These are phyloP conservation scores for Holacanthella duospinosa DNA, from an alignment of 2,888 invertebrate species.

Conservation along the genomic window DNA sequence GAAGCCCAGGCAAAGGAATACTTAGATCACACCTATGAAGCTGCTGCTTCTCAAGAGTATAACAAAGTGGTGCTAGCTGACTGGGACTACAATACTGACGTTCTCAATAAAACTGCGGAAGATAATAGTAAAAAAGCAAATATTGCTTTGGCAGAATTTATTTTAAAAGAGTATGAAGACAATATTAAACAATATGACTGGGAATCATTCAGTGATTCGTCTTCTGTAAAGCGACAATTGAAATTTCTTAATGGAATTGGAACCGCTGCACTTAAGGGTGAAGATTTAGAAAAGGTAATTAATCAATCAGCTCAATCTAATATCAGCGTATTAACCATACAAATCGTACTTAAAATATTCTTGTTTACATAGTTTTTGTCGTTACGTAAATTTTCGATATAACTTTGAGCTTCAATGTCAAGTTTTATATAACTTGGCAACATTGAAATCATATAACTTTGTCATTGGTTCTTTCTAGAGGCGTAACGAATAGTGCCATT, in stretches of 20 bases:
- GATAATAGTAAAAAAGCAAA: slow-evolving; percentile 15
- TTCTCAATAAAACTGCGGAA: slow-evolving; percentile 30
- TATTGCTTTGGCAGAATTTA: slow-evolving; percentile 22
- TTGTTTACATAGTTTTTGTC: not conserved
- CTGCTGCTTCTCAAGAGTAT: slow-evolving; percentile 37
- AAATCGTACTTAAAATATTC: not conserved
- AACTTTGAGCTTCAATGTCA: not conserved
- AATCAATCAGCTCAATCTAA: slow-evolving; percentile 1
- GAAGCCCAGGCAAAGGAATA: slow-evolving; percentile 17
- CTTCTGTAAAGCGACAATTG: slow-evolving; percentile 55
- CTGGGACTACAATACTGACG: slow-evolving; percentile 42
- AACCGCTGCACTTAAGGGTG: slow-evolving; percentile 59
- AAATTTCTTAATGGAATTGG: slow-evolving; percentile 59
- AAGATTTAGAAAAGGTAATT: slow-evolving; percentile 60
- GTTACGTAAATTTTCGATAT: not conserved
- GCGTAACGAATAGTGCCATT: no score
- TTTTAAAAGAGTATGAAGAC: slow-evolving; percentile 22
- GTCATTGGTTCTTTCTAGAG: no score
- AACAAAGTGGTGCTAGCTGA: slow-evolving; percentile 41
- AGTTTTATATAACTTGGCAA: not conserved
- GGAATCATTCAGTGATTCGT: slow-evolving; percentile 15
- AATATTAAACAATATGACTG: slow-evolving; percentile 24
- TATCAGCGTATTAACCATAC: not conserved
- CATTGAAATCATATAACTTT: no score
- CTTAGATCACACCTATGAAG: slow-evolving; percentile 22